These are phyloP conservation scores for Dermatemys mawii DNA, from an alignment of 2,113 vertebrate species.

Conservation along the genomic window DNA sequence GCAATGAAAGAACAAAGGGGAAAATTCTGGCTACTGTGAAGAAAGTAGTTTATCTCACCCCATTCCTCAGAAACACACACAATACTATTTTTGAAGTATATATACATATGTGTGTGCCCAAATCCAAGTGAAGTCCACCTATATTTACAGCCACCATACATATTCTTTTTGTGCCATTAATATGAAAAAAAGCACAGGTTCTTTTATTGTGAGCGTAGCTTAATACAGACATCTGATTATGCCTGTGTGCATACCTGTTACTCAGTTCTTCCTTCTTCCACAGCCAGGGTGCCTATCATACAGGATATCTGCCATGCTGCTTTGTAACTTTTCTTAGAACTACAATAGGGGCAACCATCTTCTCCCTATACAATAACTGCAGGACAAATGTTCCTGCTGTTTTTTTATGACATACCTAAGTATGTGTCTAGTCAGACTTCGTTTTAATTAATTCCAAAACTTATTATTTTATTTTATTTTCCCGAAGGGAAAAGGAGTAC, in stretches of 20 bases:
- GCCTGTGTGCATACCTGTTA: neutral
- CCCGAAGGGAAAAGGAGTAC: constrained; percentile 92
- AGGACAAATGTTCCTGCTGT: neutral
- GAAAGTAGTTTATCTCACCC: neutral
- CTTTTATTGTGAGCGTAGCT: neutral
- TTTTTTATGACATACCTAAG: constrained; percentile 15
- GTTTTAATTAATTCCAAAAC: constrained; percentile 11
- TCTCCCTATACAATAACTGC: constrained; percentile 23
- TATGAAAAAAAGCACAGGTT: neutral
- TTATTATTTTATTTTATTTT: constrained; percentile 27
- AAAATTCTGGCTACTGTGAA: neutral
- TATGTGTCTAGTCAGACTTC: neutral
- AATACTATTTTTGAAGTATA: rapidly evolving
- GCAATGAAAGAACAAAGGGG: neutral
- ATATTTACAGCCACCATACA: neutral
- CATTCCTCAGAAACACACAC: neutral
- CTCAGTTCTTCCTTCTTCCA: neutral
- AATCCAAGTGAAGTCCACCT: neutral
- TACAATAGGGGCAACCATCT: neutral
- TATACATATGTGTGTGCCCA: neutral
- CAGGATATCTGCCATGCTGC: neutral
- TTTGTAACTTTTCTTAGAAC: neutral
- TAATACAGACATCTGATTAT: neutral
- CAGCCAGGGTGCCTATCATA: neutral
- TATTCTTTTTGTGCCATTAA: neutral